Percentiles rank a stretch among this genome's conserved stretches.
Conservation (phyloP, 2,888 invertebrate species). For the Yponomeuta plumbellus region DNA sequence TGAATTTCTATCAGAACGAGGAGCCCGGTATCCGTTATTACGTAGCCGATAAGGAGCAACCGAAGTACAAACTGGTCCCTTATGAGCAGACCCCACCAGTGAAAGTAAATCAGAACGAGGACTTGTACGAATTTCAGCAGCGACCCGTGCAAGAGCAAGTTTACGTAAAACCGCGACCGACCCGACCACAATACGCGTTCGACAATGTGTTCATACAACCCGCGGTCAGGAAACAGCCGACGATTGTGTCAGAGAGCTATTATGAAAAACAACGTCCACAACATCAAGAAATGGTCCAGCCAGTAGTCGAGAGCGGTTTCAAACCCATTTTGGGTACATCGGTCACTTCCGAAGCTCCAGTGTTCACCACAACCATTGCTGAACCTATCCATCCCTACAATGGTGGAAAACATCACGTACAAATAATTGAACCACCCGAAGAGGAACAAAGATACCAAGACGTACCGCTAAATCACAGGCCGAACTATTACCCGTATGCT, state of each 20-base stretch:
- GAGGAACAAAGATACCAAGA: conserved; percentile 11
- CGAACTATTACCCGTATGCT: conserved; percentile 50
- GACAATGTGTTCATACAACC: conserved; percentile 38
- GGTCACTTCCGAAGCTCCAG: conserved; percentile 36
- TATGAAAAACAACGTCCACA: conserved; percentile 52
- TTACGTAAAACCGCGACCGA: conserved; percentile 51
- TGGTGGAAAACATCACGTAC: conserved; percentile 35
- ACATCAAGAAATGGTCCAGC: conserved; percentile 33
- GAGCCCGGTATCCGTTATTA: conserved; percentile 52
- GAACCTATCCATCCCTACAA: conserved; percentile 31
- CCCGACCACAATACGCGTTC: conserved; percentile 45
- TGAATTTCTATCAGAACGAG: conserved; percentile 45
- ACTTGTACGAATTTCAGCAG: conserved; percentile 39
- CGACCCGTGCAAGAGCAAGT: conserved; percentile 47
- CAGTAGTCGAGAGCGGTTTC: conserved; percentile 57
- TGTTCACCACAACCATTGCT: conserved; percentile 35
- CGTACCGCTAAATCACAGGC: conserved; percentile 25
- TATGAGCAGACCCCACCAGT: conserved; percentile 68
- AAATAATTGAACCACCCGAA: conserved; percentile 29
- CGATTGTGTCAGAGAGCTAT: conserved; percentile 57
- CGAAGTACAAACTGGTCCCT: conserved; percentile 66
- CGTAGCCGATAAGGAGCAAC: conserved; percentile 48
- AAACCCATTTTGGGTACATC: conserved; percentile 48
- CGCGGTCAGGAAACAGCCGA: conserved; percentile 40
- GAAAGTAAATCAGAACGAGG: conserved; percentile 21